Base-by-base conservation (phyloP, 1,140 invertebrate genomes). In the Eriocheir sinensis region DNA sequence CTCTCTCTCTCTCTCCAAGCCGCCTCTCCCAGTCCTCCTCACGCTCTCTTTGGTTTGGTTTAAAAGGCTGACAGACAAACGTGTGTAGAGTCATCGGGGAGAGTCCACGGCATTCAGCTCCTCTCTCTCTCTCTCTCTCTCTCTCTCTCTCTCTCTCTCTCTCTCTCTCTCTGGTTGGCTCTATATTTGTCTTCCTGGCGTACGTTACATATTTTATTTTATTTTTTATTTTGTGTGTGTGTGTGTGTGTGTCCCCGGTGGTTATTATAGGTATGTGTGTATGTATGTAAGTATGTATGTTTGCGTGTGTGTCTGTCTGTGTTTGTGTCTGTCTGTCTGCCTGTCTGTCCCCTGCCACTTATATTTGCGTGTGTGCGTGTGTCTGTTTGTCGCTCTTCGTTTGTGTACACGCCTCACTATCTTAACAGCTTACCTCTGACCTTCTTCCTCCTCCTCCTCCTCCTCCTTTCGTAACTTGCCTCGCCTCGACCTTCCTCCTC, bases 71-170 rank as follows among this genome's bases (percentile, higher is more conserved):
- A 72, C n/a, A n/a, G n/a, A n/a, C n/a, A n/a, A n/a, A n/a, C n/a
- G n/a, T n/a, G n/a, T n/a, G 60, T 72, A n/a, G n/a, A 72, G 60
- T 72, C 60, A 72, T 72, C n/a, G 21, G 17, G 60, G 60, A 72
- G 60, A 72, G 27, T n/a, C 12, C 27, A n/a, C 21, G 60, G 60
- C 27, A 72, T 53, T 53, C 48, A 53, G 27, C 60, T n/a, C 21
- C 85, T 15, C 6, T 2, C 34, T 36, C 38, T 12, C 85, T 36
- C 30, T 44, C 34, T 88, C 36, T 88, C 36, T 44, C 41, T 48
- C 27, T 53, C 89, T 48, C 89, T 90, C 89, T 60, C 41, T 34
- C 38, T 34, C 48, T 53, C 89, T 60, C 41, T 34, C 40, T 60
- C 89, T 34, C 32, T 48, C 89, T 53, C 89, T 34, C 32, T 48